Conservation (phyloP, 1,140 invertebrate species). For the Drosophila miranda region DNA sequence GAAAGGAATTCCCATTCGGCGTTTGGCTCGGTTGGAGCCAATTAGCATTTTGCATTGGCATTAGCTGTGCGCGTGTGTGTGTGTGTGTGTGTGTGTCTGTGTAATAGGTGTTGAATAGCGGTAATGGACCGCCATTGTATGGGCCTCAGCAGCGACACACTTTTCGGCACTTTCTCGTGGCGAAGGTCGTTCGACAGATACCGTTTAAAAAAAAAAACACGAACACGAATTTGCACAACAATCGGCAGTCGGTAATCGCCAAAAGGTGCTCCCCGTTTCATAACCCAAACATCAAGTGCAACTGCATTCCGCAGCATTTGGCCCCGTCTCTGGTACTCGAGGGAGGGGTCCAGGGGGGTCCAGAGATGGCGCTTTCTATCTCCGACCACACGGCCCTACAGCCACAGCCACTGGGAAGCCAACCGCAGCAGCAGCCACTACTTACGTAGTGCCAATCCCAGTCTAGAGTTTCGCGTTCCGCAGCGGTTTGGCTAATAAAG, state of each 20-base stretch:
- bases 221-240: slow-evolving; percentile 32
- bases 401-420: too few species aligned
- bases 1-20: too few species aligned
- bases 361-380: too few species aligned
- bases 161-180: slow-evolving; percentile 19
- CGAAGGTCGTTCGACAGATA: slow-evolving; percentile 22
- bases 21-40: too few species aligned
- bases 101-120: slow-evolving; percentile 18
- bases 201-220: slow-evolving; percentile 1
- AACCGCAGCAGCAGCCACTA: neutral
- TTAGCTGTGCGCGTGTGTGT: neutral
- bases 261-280: neutral
- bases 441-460: neutral
- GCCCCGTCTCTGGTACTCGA: too few species aligned
- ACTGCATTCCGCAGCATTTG: too few species aligned
- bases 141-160: neutral
- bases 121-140: neutral
- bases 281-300: too few species aligned
- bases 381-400: too few species aligned
- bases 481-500: slow-evolving; percentile 52
- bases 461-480: slow-evolving; percentile 41
- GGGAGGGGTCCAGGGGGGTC: too few species aligned
- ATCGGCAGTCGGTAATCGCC: slow-evolving; percentile 1
- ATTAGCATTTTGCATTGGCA: too few species aligned
- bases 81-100: too few species aligned